Percentiles rank a stretch among this genome's conserved stretches.
Conservation (phyloP, 2,888 invertebrate genomes). For the Mythimna ferrago region DNA sequence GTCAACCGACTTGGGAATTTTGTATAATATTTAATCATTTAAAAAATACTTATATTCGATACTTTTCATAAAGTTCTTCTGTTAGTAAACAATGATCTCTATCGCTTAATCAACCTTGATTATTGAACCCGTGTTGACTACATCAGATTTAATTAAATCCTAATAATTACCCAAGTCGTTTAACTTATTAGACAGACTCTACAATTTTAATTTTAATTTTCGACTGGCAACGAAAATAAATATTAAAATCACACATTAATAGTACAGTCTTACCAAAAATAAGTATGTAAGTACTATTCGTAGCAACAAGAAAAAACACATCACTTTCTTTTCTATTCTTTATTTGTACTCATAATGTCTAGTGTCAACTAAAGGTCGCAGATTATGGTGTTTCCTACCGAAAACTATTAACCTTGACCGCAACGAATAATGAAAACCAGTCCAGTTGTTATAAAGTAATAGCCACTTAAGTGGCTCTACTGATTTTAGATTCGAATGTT, state of each 20-base stretch:
- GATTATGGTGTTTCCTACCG: conserved; percentile 17
- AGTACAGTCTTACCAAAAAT: not conserved
- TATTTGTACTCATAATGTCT: conserved; percentile 6
- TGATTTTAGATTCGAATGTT: conserved; percentile 8
- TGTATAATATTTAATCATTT: too few species aligned
- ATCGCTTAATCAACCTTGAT: too few species aligned
- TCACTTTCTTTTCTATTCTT: not conserved
- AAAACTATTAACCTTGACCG: conserved; percentile 38
- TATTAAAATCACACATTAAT: not conserved
- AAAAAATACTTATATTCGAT: too few species aligned
- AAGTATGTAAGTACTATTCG: not conserved
- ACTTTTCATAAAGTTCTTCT: too few species aligned
- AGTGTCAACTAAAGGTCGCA: conserved; percentile 19
- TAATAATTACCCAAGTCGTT: too few species aligned
- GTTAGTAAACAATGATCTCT: too few species aligned
- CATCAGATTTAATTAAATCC: too few species aligned
- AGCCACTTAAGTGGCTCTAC: not conserved
- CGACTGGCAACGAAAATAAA: too few species aligned
- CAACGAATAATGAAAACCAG: conserved; percentile 26
- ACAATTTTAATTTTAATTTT: too few species aligned
- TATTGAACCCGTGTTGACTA: too few species aligned
- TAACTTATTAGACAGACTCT: too few species aligned
- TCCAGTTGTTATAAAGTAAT: conserved; percentile 29
- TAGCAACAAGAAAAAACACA: not conserved
- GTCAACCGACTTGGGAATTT: too few species aligned